phyloP scores from a whole-genome alignment of 2,113 vertebrate species.

The Cyprinus carpio region DNA sequence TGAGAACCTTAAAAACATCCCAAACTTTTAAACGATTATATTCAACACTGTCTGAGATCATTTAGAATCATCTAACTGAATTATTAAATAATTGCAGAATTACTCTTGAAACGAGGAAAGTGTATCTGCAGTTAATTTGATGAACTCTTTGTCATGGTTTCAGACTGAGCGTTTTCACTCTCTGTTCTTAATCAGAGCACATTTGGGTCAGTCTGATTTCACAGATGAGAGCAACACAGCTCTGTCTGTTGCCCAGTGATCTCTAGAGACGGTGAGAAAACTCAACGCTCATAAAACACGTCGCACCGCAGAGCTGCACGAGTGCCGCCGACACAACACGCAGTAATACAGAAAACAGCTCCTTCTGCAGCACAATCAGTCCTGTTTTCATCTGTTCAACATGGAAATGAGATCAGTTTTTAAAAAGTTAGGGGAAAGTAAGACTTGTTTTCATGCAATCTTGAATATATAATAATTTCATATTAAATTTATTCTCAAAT shows the following conservation, averaged over 20 bases:
- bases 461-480: neutral
- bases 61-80: neutral
- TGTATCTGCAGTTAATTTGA: neutral
- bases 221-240: neutral
- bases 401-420: neutral
- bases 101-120: neutral
- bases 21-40: neutral
- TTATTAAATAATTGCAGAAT: neutral
- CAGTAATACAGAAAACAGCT: neutral
- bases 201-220: slow-evolving; percentile 29
- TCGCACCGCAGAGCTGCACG: no score
- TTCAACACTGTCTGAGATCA: neutral
- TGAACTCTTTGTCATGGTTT: neutral
- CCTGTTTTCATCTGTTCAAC: neutral
- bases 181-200: slow-evolving; percentile 3
- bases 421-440: neutral
- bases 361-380: neutral
- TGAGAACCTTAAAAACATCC: neutral
- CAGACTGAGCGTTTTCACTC: neutral
- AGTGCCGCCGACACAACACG: neutral
- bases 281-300: neutral
- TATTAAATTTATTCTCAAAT: neutral
- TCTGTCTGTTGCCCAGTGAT: slow-evolving; percentile 1
- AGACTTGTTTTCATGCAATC: neutral
- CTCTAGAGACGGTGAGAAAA: slow-evolving; percentile 13